Percentiles rank a stretch among this genome's conserved stretches.
phyloP scores from a whole-genome alignment of 1,140 invertebrate species.

The Penaeus chinensis region DNA sequence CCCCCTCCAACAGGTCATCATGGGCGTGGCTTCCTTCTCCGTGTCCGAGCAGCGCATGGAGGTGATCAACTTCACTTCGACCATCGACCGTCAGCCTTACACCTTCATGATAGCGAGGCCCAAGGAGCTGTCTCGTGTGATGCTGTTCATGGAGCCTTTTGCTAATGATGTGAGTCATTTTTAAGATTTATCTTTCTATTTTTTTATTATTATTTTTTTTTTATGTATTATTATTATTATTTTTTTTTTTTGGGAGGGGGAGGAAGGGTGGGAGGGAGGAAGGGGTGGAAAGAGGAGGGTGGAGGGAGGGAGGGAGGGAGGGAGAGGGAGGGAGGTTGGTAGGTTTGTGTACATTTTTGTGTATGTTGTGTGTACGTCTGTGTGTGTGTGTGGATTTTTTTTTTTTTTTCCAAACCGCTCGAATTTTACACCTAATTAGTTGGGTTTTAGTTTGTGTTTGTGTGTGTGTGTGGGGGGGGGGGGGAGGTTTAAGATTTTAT shows the following conservation, averaged over 20 bases:
- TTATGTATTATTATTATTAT: not conserved
- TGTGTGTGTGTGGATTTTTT: too few relatives aligned
- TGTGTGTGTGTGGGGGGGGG: too few relatives aligned
- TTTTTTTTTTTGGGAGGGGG: not conserved
- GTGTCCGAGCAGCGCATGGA: constrained; percentile 74
- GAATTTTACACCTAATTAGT: too few relatives aligned
- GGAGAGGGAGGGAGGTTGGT: too few relatives aligned
- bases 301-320: not conserved
- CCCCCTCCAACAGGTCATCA: constrained; percentile 71
- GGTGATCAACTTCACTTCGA: constrained; percentile 82
- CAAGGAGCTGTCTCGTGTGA: constrained; percentile 79
- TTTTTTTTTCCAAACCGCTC: too few relatives aligned
- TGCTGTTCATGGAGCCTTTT: constrained; percentile 88
- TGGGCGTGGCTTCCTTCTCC: constrained; percentile 81
- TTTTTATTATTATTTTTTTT: not conserved
- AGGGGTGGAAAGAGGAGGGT: not conserved
- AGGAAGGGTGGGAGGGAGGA: not conserved
- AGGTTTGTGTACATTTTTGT: too few relatives aligned
- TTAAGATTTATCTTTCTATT: not conserved
- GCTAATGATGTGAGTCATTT: constrained; percentile 70
- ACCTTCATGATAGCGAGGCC: constrained; percentile 82
- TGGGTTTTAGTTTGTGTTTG: too few relatives aligned
- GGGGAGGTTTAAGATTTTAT: too few relatives aligned
- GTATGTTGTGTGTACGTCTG: too few relatives aligned
- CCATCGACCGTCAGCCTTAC: constrained; percentile 83